Evolutionary conservation across 2,113 vertebrate species (phyloP).

Genomic region (Paratilapia polleni): DNA sequence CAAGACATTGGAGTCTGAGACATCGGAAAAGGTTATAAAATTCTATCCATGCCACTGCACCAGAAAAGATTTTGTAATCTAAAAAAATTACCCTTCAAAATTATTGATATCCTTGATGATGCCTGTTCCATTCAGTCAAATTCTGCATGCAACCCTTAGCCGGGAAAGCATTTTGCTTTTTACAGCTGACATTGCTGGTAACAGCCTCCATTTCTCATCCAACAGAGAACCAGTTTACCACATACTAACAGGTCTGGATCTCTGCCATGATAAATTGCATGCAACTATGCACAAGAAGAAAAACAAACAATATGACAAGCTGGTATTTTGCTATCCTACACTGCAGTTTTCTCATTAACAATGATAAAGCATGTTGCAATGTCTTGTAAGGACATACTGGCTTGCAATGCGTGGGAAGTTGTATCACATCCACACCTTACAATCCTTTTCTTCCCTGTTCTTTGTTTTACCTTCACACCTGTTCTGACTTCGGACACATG

Average conservation of each 20-base stretch:
- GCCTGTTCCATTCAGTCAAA: background rate
- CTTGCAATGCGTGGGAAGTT: conserved; percentile 63
- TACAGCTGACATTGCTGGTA: conserved; percentile 65
- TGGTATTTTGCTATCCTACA: conserved; percentile 32
- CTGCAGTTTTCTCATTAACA: conserved; percentile 53
- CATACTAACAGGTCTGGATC: conserved; percentile 50
- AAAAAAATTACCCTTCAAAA: background rate
- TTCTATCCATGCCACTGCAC: background rate
- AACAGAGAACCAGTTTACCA: conserved; percentile 34
- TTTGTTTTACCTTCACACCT: conserved; percentile 69
- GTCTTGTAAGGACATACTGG: conserved; percentile 51
- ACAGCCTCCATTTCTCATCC: conserved; percentile 74
- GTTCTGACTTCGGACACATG: conserved; percentile 62
- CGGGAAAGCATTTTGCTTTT: conserved; percentile 69
- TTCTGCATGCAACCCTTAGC: conserved; percentile 14
- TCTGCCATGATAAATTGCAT: conserved; percentile 53
- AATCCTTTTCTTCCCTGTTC: conserved; percentile 31
- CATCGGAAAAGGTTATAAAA: background rate
- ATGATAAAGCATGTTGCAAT: conserved; percentile 48
- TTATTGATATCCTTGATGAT: background rate
- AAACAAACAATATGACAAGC: conserved; percentile 57
- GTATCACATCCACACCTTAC: conserved; percentile 42
- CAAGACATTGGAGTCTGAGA: background rate
- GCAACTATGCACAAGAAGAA: conserved; percentile 21
- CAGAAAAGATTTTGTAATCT: background rate